Evolutionary conservation across 2,888 invertebrate genomes (phyloP).

Genomic region (Lacanobia oleracea): DNA sequence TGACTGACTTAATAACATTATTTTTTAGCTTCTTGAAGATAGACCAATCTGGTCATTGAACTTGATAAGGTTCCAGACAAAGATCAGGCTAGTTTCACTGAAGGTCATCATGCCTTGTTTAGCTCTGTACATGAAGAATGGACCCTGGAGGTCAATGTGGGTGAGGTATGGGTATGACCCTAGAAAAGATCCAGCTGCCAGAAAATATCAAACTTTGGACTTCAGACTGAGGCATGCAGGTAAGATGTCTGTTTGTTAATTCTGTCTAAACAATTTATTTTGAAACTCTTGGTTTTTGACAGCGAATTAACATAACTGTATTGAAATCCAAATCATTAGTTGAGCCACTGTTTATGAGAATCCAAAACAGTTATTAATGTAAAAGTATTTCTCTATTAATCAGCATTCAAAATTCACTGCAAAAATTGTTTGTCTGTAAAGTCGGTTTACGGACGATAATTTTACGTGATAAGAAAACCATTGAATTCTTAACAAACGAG

Average conservation of each 20-base stretch:
- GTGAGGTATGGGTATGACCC: constrained; percentile 98
- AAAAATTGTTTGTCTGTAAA: no score
- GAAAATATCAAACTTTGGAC: constrained; percentile 97
- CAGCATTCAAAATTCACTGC: no score
- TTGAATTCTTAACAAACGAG: no score
- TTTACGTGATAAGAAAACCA: no score
- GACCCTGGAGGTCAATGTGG: constrained; percentile 98
- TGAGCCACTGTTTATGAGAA: neutral
- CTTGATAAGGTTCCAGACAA: constrained; percentile 92
- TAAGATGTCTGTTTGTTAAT: constrained; percentile 70
- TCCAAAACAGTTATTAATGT: no score
- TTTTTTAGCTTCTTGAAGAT: constrained; percentile 93
- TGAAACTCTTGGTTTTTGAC: neutral
- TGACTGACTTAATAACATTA: neutral
- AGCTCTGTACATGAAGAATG: constrained; percentile 96
- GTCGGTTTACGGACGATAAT: no score
- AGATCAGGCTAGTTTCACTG: constrained; percentile 91
- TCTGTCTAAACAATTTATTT: neutral
- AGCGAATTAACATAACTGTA: neutral
- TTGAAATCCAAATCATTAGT: neutral
- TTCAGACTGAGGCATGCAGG: constrained; percentile 93
- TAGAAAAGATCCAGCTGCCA: constrained; percentile 93
- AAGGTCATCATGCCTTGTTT: constrained; percentile 95
- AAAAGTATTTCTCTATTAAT: no score
- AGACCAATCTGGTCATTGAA: constrained; percentile 97